These are phyloP conservation scores for Latrodectus hesperus DNA, from an alignment of 2,888 invertebrate genomes.

Conservation along the genomic window DNA sequence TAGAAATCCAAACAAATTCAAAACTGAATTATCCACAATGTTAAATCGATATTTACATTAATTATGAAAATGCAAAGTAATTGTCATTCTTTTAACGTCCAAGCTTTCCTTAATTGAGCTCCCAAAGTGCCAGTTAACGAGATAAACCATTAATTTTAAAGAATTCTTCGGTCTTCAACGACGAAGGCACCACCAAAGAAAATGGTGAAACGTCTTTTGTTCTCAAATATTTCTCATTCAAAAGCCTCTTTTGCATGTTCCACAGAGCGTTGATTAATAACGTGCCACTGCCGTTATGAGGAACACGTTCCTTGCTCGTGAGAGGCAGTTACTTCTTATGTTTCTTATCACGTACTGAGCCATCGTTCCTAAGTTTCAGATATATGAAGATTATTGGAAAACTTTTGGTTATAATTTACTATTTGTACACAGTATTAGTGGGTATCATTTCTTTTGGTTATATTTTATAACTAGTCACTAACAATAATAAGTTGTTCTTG, in stretches of 20 bases:
- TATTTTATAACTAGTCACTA: no score
- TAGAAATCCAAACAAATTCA: conserved; percentile 36
- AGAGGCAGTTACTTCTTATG: no score
- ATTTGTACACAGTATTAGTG: no score
- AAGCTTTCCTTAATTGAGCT: conserved; percentile 39
- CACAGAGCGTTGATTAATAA: conserved; percentile 35
- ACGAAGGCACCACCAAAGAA: neutral
- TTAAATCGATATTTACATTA: conserved; percentile 23
- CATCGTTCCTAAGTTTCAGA: no score
- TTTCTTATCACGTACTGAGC: no score
- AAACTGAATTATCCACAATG: conserved; percentile 39
- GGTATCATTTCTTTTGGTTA: no score
- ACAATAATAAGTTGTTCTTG: no score
- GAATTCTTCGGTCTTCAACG: neutral
- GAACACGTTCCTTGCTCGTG: neutral
- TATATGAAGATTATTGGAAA: no score
- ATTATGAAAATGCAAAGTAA: conserved; percentile 48
- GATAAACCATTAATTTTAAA: conserved; percentile 49
- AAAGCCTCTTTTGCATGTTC: conserved; percentile 33
- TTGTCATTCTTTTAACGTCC: conserved; percentile 44
- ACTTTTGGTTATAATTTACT: no score
- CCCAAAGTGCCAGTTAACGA: conserved; percentile 44
- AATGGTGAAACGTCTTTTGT: conserved; percentile 10
- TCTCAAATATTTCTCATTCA: conserved; percentile 37
- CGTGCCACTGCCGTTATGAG: neutral